phyloP scores from a whole-genome alignment of 2,797 vertebrate species.

The Thripadectes ignobilis region DNA sequence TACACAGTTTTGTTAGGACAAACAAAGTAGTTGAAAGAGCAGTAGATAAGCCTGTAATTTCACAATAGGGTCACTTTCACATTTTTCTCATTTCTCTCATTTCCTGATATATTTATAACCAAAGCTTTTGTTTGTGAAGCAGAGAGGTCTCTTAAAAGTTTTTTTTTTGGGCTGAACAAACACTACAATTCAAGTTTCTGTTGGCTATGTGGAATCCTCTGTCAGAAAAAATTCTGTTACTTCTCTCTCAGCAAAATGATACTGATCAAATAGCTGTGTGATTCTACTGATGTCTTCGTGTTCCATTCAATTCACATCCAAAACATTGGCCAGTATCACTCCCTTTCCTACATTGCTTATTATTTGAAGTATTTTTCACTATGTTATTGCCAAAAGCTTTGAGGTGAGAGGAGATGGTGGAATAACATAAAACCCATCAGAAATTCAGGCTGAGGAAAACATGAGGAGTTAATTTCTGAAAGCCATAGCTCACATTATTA shows the following conservation, averaged over 20 bases:
- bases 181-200: not conserved
- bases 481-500: not conserved
- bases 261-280: not conserved
- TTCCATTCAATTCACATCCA: not conserved
- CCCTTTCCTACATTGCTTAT: fast-evolving
- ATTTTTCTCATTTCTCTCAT: not conserved
- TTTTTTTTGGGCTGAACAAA: not conserved
- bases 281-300: not conserved
- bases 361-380: not conserved
- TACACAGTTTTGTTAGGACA: fast-evolving
- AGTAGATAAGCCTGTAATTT: not conserved
- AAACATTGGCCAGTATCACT: not conserved
- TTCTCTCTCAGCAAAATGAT: not conserved
- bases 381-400: not conserved
- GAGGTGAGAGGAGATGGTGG: not conserved
- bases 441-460: not conserved
- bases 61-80: fast-evolving
- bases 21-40: not conserved
- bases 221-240: not conserved
- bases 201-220: not conserved
- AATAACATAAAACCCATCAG: not conserved
- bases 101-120: not conserved
- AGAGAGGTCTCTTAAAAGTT: not conserved
- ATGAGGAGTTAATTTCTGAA: not conserved
- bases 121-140: not conserved